Conservation (phyloP, 2,113 vertebrate species). For the Tautogolabrus adspersus region DNA sequence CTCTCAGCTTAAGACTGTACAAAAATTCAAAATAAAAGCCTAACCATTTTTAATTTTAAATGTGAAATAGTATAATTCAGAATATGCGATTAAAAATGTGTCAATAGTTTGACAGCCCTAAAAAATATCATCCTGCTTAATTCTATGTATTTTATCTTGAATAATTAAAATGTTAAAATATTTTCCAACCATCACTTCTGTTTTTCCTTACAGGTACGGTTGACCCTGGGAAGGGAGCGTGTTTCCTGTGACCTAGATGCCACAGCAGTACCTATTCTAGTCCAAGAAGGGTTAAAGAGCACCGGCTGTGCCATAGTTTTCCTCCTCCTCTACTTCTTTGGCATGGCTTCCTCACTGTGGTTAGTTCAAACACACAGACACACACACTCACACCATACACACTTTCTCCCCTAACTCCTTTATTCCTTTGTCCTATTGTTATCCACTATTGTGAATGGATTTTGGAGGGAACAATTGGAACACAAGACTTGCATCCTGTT, state of each 20-base stretch:
- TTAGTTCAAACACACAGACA: slow-evolving; percentile 64
- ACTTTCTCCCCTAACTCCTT: slow-evolving; percentile 12
- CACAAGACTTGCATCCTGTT: slow-evolving; percentile 70
- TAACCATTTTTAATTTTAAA: no score
- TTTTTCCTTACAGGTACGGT: slow-evolving; percentile 80
- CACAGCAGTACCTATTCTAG: slow-evolving; percentile 93
- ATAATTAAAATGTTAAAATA: no score
- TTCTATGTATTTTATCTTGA: no score
- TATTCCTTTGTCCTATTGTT: slow-evolving; percentile 41
- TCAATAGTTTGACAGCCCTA: no score
- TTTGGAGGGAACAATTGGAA: slow-evolving; percentile 58
- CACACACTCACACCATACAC: neutral
- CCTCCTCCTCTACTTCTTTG: slow-evolving; percentile 98
- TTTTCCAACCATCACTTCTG: neutral
- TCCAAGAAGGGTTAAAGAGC: slow-evolving; percentile 99
- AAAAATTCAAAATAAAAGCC: no score
- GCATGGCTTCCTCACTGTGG: slow-evolving; percentile 99
- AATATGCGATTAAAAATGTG: no score
- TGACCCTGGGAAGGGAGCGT: slow-evolving; percentile 96
- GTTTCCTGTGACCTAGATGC: slow-evolving; percentile 99
- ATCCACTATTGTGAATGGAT: slow-evolving; percentile 38
- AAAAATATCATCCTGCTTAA: no score
- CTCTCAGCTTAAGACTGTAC: no score
- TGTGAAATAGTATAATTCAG: no score
- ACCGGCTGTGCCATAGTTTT: slow-evolving; percentile 99